Percentiles rank a stretch among this genome's conserved stretches.
Conservation (phyloP, 2,113 vertebrate species). For the Grus americana region DNA sequence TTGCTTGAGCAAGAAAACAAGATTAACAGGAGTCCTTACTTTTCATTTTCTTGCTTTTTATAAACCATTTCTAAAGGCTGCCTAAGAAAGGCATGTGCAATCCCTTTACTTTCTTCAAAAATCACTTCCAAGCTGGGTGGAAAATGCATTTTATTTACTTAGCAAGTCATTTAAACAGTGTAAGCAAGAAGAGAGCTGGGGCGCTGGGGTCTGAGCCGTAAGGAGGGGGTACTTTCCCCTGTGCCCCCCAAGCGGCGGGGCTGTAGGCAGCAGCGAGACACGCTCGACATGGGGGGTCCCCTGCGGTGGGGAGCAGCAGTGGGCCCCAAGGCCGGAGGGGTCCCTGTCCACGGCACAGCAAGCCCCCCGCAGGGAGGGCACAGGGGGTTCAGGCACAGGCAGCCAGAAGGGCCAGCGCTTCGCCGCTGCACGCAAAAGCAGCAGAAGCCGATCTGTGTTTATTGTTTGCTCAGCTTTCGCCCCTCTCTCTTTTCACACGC, state of each 20-base stretch:
- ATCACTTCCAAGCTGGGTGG: not conserved
- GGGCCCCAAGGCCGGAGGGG: not conserved
- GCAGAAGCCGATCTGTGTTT: not conserved
- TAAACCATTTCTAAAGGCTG: not conserved
- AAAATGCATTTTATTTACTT: not conserved
- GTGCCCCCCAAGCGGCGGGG: fast-evolving
- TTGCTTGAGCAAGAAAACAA: not conserved
- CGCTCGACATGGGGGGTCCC: fast-evolving
- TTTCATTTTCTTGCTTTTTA: constrained; percentile 1
- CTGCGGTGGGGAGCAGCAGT: not conserved
- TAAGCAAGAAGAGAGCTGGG: not conserved
- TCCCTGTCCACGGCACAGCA: not conserved
- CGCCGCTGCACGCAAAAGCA: not conserved
- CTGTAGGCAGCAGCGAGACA: not conserved
- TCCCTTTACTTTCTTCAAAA: not conserved
- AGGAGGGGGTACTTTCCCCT: not conserved
- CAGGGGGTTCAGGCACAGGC: not conserved
- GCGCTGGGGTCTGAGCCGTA: fast-evolving
- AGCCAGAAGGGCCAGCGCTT: not conserved
- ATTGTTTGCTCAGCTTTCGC: not conserved
- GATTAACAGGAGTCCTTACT: not conserved
- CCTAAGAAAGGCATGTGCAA: not conserved
- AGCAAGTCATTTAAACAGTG: not conserved
- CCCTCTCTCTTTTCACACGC: not conserved
- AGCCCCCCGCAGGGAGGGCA: fast-evolving